Evolutionary conservation across 2,113 vertebrate species (phyloP).

Genomic region (Cynoglossus semilaevis): DNA sequence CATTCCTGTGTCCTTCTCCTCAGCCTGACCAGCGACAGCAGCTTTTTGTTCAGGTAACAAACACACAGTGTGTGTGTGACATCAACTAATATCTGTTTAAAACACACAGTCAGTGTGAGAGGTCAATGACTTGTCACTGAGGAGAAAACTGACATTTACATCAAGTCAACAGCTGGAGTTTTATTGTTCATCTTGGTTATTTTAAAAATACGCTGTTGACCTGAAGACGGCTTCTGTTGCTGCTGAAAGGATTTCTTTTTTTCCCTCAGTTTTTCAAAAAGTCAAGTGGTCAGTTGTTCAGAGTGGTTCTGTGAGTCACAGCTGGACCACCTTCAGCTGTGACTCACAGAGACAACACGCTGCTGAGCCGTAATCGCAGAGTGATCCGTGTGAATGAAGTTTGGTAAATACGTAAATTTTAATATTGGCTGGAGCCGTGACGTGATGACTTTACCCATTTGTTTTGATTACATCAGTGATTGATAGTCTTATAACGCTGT

Average conservation of each 20-base stretch:
- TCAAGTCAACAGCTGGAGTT: background rate
- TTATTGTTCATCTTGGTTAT: slow-evolving; percentile 10
- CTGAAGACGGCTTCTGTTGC: slow-evolving; percentile 1
- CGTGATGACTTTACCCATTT: slow-evolving; percentile 65
- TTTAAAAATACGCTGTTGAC: background rate
- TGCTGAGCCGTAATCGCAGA: slow-evolving; percentile 26
- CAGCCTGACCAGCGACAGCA: slow-evolving; percentile 59
- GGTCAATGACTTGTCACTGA: background rate
- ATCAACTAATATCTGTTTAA: background rate
- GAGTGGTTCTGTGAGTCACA: background rate
- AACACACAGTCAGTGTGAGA: background rate
- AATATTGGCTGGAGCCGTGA: slow-evolving; percentile 54
- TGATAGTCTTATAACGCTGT: slow-evolving; percentile 57
- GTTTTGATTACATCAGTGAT: slow-evolving; percentile 67
- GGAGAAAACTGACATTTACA: slow-evolving; percentile 23
- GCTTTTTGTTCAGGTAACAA: slow-evolving; percentile 59
- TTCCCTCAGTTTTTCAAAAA: too few species aligned
- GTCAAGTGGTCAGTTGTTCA: background rate
- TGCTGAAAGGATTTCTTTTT: too few species aligned
- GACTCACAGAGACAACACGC: slow-evolving; percentile 4
- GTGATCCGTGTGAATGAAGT: slow-evolving; percentile 51
- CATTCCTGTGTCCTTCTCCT: slow-evolving; percentile 32
- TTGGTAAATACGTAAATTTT: slow-evolving; percentile 61
- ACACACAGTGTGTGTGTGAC: slow-evolving; percentile 32
- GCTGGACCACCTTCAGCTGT: slow-evolving; percentile 23